Conservation (phyloP, 2,888 invertebrate species). For the Hypolimnas misippus region DNA sequence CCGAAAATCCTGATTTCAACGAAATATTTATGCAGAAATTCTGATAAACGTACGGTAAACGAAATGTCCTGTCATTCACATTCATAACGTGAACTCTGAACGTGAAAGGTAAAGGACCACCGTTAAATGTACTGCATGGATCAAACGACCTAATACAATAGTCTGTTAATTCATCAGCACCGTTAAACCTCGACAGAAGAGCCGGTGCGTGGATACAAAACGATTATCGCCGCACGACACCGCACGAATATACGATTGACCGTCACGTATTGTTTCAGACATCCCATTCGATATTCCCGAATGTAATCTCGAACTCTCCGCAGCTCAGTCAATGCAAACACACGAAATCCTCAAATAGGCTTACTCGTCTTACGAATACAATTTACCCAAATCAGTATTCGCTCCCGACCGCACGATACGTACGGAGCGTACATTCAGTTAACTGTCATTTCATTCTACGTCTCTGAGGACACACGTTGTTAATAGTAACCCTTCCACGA, state of each 20-base stretch:
- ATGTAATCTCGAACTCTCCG: constrained; percentile 29
- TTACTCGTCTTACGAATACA: constrained; percentile 39
- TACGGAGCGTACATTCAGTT: constrained; percentile 30
- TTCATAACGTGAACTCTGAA: too few relatives aligned
- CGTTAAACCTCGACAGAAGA: too few relatives aligned
- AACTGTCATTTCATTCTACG: constrained; percentile 28
- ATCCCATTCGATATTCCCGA: constrained; percentile 19
- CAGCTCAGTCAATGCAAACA: constrained; percentile 29
- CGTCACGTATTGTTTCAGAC: constrained; percentile 26
- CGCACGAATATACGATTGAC: constrained; percentile 4
- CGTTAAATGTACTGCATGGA: too few relatives aligned
- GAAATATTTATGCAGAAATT: too few relatives aligned
- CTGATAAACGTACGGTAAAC: too few relatives aligned
- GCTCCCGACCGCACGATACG: constrained; percentile 30
- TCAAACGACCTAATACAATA: too few relatives aligned
- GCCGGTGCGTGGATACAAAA: constrained; percentile 1
- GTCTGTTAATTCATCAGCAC: too few relatives aligned
- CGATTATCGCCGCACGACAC: constrained; percentile 1
- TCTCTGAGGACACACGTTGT: constrained; percentile 21
- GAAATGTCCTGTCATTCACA: too few relatives aligned
- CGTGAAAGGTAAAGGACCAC: too few relatives aligned
- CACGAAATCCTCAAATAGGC: constrained; percentile 36
- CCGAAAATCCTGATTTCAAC: too few relatives aligned
- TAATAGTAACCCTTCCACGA: constrained; percentile 8
- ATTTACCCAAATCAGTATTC: constrained; percentile 40